A percentile compares a stretch with the other conserved stretches of the same genome.
These are phyloP conservation scores for Pectinophora gossypiella DNA, from an alignment of 1,140 invertebrate species.

Conservation along the genomic window DNA sequence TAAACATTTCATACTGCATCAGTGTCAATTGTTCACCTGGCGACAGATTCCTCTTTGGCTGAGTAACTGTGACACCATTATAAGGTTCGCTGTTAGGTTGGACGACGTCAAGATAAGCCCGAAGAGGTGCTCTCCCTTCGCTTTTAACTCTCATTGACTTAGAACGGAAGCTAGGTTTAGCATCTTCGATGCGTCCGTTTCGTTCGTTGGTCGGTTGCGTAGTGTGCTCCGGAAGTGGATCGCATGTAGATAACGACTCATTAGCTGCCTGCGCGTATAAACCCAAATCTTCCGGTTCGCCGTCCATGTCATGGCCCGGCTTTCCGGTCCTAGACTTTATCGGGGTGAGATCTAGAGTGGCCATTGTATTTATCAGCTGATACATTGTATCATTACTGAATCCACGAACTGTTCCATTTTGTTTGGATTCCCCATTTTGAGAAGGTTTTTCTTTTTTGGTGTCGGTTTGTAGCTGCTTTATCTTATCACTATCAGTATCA, in stretches of 20 bases:
- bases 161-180: constrained; percentile 66
- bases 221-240: constrained; percentile 59
- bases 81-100: constrained; percentile 36
- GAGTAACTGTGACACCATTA: constrained; percentile 69
- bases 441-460: constrained; percentile 39
- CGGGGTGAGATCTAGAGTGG: constrained; percentile 61
- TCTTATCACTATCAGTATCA: constrained; percentile 67
- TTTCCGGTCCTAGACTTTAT: constrained; percentile 53
- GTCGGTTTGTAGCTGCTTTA: constrained; percentile 58
- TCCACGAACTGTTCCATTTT: constrained; percentile 34
- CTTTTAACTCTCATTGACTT: constrained; percentile 73
- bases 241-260: constrained; percentile 60
- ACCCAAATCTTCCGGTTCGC: constrained; percentile 62
- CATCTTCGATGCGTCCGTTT: constrained; percentile 55
- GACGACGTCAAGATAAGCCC: constrained; percentile 53
- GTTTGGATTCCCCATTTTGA: constrained; percentile 27
- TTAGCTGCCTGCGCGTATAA: constrained; percentile 64
- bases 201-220: constrained; percentile 49
- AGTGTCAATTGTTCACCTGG: constrained; percentile 68
- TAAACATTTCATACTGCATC: constrained; percentile 67
- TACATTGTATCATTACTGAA: constrained; percentile 61
- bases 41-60: constrained; percentile 71
- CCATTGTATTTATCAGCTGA: constrained; percentile 68
- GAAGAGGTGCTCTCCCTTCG: constrained; percentile 62
- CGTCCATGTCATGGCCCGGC: constrained; percentile 46